Base-by-base conservation (phyloP, 2,797 vertebrate species). In the Acanthornis magna region DNA sequence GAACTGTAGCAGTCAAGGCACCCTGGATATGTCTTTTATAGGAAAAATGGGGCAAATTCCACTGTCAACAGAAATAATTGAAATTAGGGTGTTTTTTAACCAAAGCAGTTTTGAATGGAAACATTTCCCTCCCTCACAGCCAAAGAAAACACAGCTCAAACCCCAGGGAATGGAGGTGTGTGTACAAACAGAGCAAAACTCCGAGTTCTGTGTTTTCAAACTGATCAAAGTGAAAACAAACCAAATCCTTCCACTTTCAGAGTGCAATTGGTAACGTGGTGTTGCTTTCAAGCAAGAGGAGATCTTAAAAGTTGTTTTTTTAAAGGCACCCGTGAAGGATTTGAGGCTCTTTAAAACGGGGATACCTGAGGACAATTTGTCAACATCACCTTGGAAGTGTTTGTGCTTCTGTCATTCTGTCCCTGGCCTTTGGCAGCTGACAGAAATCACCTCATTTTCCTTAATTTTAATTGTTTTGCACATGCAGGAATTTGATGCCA, bases 251-350 rank as follows among this genome's bases (percentile, higher is more conserved):
- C 6, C 54, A 12, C 6, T 0, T 27, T 6, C 23, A n/a, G 2
- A 23, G 12, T 18, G 57, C 9, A 30, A 8, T 29, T 45, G 68
- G 19, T n/a, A 0, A 79, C 30, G 54, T 15, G 34, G 1, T 57
- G 72, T 5, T 65, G 58, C 62, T 94, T 48, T 29, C 38, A 42
- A 77, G 70, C 61, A 58, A 21, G n/a, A 67, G 58, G 12, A 43
- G 25, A 30, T 26, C 34, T 36, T 48, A 5, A 10, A 66, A 51
- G 38, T 32, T 55, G 9, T 7, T 66, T 26, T 65, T 25, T 66
- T 36, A 21, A 30, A 70, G 25, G 57, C 53, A 62, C 19, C 5
- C 38, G n/a, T 16, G 13, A n/a, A 14, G 0, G 2, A 0, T 42
- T n/a, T 34, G 32, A 62, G 36, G 6, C 61, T 63, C 48, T 22